phyloP scores from a whole-genome alignment of 2,113 vertebrate genomes.

The Synodontis membranacea region DNA sequence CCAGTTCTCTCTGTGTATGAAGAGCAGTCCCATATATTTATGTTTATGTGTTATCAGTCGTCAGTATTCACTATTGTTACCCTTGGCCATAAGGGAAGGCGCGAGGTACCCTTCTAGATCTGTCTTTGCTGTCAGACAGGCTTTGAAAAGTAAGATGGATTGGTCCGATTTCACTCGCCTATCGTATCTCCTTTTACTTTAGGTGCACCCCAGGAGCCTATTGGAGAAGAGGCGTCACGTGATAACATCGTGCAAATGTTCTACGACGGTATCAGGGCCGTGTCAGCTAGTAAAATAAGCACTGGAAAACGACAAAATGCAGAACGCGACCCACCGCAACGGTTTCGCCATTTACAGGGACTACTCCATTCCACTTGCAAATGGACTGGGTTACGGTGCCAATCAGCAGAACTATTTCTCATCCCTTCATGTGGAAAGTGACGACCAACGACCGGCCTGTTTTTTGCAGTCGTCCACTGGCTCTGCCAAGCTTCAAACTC shows the following conservation, averaged over 20 bases:
- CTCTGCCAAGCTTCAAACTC: slow-evolving; percentile 84
- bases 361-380: slow-evolving; percentile 98
- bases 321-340: slow-evolving; percentile 99
- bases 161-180: slow-evolving; percentile 93
- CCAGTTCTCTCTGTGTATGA: background rate
- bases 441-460: slow-evolving; percentile 95
- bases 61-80: slow-evolving; percentile 41
- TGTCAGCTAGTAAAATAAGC: slow-evolving; percentile 99
- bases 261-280: slow-evolving; percentile 98
- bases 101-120: slow-evolving; percentile 86
- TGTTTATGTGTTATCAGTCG: background rate
- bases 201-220: slow-evolving; percentile 93
- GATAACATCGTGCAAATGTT: slow-evolving; percentile 99
- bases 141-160: slow-evolving; percentile 99
- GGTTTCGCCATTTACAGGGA: slow-evolving; percentile 98
- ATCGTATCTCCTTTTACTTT: slow-evolving; percentile 89
- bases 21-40: background rate
- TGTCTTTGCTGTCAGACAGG: slow-evolving; percentile 94
- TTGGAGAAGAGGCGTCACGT: slow-evolving; percentile 98
- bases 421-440: slow-evolving; percentile 88
- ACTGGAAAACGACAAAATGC: slow-evolving; percentile 99
- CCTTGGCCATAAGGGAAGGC: slow-evolving; percentile 75
- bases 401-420: slow-evolving; percentile 94
- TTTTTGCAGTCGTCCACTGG: slow-evolving; percentile 89
- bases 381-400: slow-evolving; percentile 97